Evolutionary conservation across 2,113 vertebrate species (phyloP).

Genomic region (Gavia stellata): DNA sequence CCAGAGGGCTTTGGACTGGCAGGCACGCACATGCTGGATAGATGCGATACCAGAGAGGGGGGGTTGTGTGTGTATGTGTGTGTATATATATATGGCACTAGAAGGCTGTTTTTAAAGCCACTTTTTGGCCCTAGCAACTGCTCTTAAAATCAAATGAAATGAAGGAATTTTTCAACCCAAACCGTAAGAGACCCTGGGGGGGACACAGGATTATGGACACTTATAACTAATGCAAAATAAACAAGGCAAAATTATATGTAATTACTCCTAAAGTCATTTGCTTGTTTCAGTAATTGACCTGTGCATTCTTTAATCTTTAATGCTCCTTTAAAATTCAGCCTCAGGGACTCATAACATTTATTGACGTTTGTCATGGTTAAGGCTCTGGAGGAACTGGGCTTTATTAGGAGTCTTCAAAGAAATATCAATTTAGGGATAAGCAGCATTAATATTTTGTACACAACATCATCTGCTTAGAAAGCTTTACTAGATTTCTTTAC

Average conservation of each 20-base stretch:
- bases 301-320: slow-evolving; percentile 73
- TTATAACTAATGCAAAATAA: slow-evolving; percentile 71
- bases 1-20: background rate
- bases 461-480: slow-evolving; percentile 34
- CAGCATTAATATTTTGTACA: slow-evolving; percentile 48
- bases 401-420: slow-evolving; percentile 67
- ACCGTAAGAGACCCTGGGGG: slow-evolving; percentile 30
- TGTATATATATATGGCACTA: background rate
- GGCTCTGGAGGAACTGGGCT: slow-evolving; percentile 58
- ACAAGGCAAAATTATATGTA: slow-evolving; percentile 69
- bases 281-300: slow-evolving; percentile 71
- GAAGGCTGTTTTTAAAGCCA: background rate
- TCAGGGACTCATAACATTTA: slow-evolving; percentile 65
- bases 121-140: background rate
- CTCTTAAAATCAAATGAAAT: background rate
- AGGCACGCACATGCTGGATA: accelerated
- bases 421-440: slow-evolving; percentile 53
- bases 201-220: slow-evolving; percentile 55
- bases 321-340: slow-evolving; percentile 70
- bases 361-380: slow-evolving; percentile 66
- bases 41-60: background rate
- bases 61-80: accelerated
- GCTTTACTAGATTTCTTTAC: background rate
- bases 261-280: slow-evolving; percentile 70
- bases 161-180: slow-evolving; percentile 60